These are phyloP conservation scores for Norana najaformis DNA, from an alignment of 2,888 invertebrate genomes.

Conservation along the genomic window DNA sequence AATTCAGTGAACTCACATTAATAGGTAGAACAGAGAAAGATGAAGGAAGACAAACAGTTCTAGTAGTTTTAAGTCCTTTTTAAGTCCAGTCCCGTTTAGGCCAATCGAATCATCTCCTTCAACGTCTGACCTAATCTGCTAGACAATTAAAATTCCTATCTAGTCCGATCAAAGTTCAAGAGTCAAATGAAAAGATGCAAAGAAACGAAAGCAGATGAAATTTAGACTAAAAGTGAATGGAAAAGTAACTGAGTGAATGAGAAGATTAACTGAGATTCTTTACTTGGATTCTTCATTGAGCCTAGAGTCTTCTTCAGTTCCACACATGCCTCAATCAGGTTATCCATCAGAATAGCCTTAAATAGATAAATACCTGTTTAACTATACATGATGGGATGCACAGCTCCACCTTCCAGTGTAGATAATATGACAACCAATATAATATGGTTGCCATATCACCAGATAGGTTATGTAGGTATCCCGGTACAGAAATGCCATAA, in stretches of 20 bases:
- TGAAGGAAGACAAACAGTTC: neutral
- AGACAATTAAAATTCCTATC: neutral
- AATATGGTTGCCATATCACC: neutral
- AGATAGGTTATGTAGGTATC: too few species aligned
- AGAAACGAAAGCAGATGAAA: neutral
- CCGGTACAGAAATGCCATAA: neutral
- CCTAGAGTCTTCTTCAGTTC: slow-evolving; percentile 32
- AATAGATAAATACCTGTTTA: too few species aligned
- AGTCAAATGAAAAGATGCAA: neutral
- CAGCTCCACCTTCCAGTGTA: neutral
- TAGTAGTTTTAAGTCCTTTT: neutral
- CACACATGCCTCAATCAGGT: slow-evolving; percentile 50
- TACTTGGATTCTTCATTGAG: neutral
- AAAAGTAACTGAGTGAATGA: neutral
- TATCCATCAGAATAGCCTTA: slow-evolving; percentile 59
- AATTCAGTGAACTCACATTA: too few species aligned
- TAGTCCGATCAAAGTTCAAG: neutral
- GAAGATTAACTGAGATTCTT: neutral
- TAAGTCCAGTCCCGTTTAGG: neutral
- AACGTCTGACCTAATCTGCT: neutral
- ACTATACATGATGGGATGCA: neutral
- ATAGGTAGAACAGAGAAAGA: neutral
- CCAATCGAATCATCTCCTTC: neutral
- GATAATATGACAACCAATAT: neutral
- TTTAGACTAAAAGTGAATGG: neutral